These are phyloP conservation scores for Endotricha flammealis DNA, from an alignment of 2,888 invertebrate genomes.

Conservation along the genomic window DNA sequence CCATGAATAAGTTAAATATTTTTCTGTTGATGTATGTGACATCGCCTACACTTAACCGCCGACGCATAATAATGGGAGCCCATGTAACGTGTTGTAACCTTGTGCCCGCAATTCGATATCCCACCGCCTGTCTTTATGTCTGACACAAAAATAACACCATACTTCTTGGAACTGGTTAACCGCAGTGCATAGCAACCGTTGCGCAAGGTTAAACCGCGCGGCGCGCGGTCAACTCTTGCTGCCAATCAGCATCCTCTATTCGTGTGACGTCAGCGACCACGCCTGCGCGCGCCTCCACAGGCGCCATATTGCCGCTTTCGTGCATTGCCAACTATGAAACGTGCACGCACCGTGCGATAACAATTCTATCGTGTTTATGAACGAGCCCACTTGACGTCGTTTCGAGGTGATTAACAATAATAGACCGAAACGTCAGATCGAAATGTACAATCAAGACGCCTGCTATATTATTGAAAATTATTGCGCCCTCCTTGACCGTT, in stretches of 20 bases:
- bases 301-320: slow-evolving; percentile 56
- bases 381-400: slow-evolving; percentile 19
- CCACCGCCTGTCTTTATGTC: slow-evolving; percentile 23
- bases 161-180: slow-evolving; percentile 54
- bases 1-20: neutral
- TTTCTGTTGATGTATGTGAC: neutral
- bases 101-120: slow-evolving; percentile 4
- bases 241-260: slow-evolving; percentile 50
- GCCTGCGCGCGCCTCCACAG: slow-evolving; percentile 74
- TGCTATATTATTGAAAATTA: slow-evolving; percentile 19
- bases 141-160: slow-evolving; percentile 46
- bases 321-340: slow-evolving; percentile 37
- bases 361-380: slow-evolving; percentile 34
- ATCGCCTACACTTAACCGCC: slow-evolving; percentile 2
- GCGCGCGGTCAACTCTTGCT: slow-evolving; percentile 44
- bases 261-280: slow-evolving; percentile 72
- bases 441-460: slow-evolving; percentile 36
- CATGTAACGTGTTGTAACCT: slow-evolving; percentile 6
- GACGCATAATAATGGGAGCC: slow-evolving; percentile 4
- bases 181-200: slow-evolving; percentile 67
- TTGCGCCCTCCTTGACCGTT: slow-evolving; percentile 22
- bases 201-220: slow-evolving; percentile 68
- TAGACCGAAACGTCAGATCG: slow-evolving; percentile 23
- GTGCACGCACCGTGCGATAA: slow-evolving; percentile 30
- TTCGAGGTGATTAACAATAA: neutral